Percentiles rank a stretch among this genome's conserved stretches.
Conservation (phyloP, 2,113 vertebrate species). For the Tragelaphus imberbis region DNA sequence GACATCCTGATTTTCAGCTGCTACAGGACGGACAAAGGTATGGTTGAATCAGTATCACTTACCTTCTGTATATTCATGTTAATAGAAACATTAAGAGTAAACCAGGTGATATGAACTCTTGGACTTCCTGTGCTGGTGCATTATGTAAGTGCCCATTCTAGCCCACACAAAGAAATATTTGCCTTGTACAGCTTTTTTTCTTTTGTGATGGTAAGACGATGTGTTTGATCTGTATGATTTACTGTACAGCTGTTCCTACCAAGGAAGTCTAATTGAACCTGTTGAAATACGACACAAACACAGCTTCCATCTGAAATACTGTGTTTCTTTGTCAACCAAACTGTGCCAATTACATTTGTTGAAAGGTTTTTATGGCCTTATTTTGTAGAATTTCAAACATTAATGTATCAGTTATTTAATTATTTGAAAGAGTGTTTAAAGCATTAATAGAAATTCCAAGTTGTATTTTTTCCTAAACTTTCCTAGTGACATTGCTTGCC, state of each 20-base stretch:
- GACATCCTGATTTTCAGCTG: constrained; percentile 85
- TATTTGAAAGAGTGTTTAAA: constrained; percentile 59
- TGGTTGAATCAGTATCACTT: constrained; percentile 33
- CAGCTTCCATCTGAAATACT: constrained; percentile 62
- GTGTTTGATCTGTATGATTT: constrained; percentile 84
- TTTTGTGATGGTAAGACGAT: constrained; percentile 70
- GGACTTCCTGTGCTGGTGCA: constrained; percentile 59
- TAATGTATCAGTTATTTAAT: constrained; percentile 31
- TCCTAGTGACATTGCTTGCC: not conserved
- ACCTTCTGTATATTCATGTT: not conserved
- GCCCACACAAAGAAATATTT: constrained; percentile 65
- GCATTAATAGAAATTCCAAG: constrained; percentile 27
- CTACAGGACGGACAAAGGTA: constrained; percentile 89
- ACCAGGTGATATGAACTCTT: constrained; percentile 64
- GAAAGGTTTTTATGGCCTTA: constrained; percentile 74
- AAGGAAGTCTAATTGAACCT: constrained; percentile 81
- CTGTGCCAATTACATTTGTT: constrained; percentile 79
- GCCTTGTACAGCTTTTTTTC: constrained; percentile 70
- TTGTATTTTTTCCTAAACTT: constrained; percentile 31
- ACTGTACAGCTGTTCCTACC: constrained; percentile 79
- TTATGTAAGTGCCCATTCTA: constrained; percentile 59
- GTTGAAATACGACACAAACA: constrained; percentile 90
- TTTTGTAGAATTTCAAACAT: constrained; percentile 30
- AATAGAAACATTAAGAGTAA: constrained; percentile 50
- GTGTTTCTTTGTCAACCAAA: constrained; percentile 64